These are phyloP conservation scores for Tonatia bakeri DNA, from an alignment of 2,113 vertebrate genomes.

Conservation along the genomic window DNA sequence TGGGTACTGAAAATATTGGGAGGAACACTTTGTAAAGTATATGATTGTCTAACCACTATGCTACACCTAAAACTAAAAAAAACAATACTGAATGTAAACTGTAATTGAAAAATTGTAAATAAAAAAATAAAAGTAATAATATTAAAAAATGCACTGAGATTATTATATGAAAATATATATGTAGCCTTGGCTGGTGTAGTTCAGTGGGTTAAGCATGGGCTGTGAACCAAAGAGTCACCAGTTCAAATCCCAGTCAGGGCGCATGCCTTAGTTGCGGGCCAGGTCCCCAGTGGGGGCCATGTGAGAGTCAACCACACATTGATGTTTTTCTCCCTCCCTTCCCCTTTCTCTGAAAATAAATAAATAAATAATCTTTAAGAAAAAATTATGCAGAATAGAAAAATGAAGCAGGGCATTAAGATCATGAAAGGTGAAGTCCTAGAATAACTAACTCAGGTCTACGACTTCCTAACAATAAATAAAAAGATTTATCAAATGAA, in stretches of 20 bases:
- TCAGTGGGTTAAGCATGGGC: too few species aligned
- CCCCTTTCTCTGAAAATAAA: too few species aligned
- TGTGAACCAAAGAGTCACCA: too few species aligned
- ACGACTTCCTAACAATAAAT: neutral
- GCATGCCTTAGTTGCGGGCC: too few species aligned
- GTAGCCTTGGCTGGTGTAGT: neutral
- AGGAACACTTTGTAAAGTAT: neutral
- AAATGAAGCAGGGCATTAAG: neutral
- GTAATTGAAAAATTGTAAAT: neutral
- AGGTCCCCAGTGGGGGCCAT: too few species aligned
- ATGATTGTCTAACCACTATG: neutral
- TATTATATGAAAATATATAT: neutral
- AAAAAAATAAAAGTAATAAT: neutral
- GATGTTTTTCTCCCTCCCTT: too few species aligned
- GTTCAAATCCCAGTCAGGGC: too few species aligned
- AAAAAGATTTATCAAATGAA: slow-evolving; percentile 14
- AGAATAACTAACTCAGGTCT: neutral
- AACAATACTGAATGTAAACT: neutral
- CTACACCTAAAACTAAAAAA: neutral
- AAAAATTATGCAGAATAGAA: neutral
- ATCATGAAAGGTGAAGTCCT: neutral
- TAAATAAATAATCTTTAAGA: too few species aligned
- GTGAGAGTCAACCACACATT: too few species aligned
- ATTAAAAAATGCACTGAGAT: neutral
- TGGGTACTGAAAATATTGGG: neutral